Percentiles rank a stretch among this genome's conserved stretches.
phyloP scores from a whole-genome alignment of 2,888 invertebrate genomes.

The Rhamphomyia laevipes region DNA sequence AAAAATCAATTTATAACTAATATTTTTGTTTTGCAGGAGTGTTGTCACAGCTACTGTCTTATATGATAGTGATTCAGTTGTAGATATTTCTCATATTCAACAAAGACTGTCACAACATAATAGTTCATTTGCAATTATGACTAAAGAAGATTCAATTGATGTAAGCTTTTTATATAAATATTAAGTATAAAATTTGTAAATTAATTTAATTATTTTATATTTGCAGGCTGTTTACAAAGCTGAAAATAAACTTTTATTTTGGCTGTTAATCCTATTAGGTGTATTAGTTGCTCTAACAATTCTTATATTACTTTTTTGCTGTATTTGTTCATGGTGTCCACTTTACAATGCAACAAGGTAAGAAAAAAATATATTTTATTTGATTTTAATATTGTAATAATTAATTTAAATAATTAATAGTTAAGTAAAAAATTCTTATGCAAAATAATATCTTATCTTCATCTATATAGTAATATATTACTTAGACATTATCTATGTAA shows the following conservation, averaged over 20 bases:
- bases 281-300: constrained; percentile 61
- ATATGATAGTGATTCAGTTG: constrained; percentile 51
- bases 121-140: constrained; percentile 33
- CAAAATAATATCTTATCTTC: too few species aligned
- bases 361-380: constrained; percentile 15
- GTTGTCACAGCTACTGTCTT: constrained; percentile 60
- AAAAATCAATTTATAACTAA: too few species aligned
- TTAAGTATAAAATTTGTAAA: background rate
- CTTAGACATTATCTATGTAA: too few species aligned
- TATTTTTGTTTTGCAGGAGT: constrained; percentile 39
- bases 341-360: constrained; percentile 65
- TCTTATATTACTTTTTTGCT: constrained; percentile 63
- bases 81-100: constrained; percentile 61
- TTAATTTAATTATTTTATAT: background rate
- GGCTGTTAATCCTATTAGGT: constrained; percentile 66
- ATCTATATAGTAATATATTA: too few species aligned
- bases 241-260: constrained; percentile 59
- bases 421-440: too few species aligned
- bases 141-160: constrained; percentile 27
- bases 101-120: constrained; percentile 44
- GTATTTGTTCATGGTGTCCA: constrained; percentile 77
- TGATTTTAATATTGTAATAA: too few species aligned
- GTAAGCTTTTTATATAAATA: constrained; percentile 20
- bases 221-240: constrained; percentile 60
- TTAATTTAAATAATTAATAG: background rate